Conservation (phyloP, 2,888 invertebrate species). For the Nemurella pictetii region DNA sequence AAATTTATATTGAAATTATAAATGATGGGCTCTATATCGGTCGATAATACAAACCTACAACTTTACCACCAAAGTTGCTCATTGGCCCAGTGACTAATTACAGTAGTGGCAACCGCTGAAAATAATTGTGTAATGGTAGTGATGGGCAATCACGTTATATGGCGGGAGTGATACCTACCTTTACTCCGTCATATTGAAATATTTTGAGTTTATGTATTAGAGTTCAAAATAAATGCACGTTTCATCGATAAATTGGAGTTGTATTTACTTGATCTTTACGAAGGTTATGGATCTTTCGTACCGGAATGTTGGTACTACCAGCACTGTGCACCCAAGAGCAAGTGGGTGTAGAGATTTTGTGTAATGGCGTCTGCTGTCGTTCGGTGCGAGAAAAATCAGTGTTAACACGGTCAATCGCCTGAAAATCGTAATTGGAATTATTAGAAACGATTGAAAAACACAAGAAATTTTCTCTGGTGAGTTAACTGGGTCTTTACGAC, state of each 20-base stretch:
- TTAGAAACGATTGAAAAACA: neutral
- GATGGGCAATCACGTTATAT: too few relatives aligned
- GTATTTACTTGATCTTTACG: too few relatives aligned
- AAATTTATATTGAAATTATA: too few relatives aligned
- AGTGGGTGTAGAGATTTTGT: constrained; percentile 39
- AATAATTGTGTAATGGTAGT: too few relatives aligned
- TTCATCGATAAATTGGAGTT: too few relatives aligned
- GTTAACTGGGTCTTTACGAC: neutral
- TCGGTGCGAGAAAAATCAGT: neutral
- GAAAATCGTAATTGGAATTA: neutral
- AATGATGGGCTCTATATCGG: too few relatives aligned
- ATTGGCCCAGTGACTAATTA: neutral
- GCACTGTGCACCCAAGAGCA: constrained; percentile 34
- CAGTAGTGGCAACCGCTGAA: neutral
- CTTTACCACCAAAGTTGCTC: neutral
- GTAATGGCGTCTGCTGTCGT: constrained; percentile 37
- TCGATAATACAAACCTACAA: neutral
- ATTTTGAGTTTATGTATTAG: too few relatives aligned
- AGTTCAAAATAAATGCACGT: too few relatives aligned
- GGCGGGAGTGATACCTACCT: too few relatives aligned
- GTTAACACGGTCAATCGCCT: neutral
- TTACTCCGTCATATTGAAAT: too few relatives aligned
- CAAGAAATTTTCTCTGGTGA: neutral
- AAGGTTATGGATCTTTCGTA: neutral
- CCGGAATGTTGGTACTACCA: neutral